Evolutionary conservation across 1,140 invertebrate species (phyloP), one percentile per base, ranked within the genome.

Genomic region (Lerema accius): DNA sequence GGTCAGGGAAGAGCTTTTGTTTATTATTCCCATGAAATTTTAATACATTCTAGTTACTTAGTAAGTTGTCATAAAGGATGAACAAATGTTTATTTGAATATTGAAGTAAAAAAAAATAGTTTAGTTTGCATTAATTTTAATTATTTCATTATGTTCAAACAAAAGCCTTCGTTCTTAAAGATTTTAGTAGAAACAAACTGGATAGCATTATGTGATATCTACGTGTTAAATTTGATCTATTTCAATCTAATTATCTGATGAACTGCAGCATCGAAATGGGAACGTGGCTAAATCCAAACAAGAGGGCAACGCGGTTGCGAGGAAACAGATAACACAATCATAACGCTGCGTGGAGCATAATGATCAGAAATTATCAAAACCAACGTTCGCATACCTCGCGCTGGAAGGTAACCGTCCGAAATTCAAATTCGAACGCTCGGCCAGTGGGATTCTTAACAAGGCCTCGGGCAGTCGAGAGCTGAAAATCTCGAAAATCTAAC

Each of bases 401-500:
- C 65, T 65, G 67, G 65, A 35, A 65, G 59, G 66, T 73, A 73
- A 74, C 71, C 66, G 56, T 67, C 49, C 50, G 59, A 81, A 82
- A 86, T 84, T 81, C 79, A 73, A 84, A 84, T 80, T 82, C 75
- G 69, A 45, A 74, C 58, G 62, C 45, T 62, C 64, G 55, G 68
- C 66, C 72, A 55, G 61, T 62, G 68, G 75, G 78, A 89, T 89
- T 89, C 86, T 89, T 87, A 89, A 87, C 84, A 76, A 78, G 73
- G 80, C 80, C 76, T 65, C 71, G 50, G 76, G 73, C 76, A 39
- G 64, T 65, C 69, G 77, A 70, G 67, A 69, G 73, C 68, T 71
- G 84, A 87, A 89, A 89, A 89, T 89, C 75, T 87, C 78, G 83
- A 85, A 89, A 89, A 86, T 89, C 71, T 73, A 74, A 69, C 83